Percentiles rank a stretch among this genome's conserved stretches.
These are phyloP conservation scores for Drosophila yooni DNA, from an alignment of 2,888 invertebrate genomes.

Conservation along the genomic window DNA sequence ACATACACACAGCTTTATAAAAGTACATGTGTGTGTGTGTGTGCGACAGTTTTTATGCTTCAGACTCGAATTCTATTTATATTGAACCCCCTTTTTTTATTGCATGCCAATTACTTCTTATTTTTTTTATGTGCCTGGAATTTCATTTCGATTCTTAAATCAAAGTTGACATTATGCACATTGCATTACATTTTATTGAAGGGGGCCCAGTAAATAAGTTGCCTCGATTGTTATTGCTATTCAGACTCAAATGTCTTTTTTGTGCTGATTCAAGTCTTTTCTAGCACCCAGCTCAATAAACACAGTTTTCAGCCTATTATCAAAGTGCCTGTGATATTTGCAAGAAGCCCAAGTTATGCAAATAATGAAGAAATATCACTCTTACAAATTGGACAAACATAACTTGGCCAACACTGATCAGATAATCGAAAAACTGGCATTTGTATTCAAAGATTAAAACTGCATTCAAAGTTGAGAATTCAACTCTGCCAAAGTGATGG, in stretches of 20 bases:
- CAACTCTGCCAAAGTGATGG: not conserved
- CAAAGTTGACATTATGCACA: conserved; percentile 64
- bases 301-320: not conserved
- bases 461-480: not conserved
- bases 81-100: conserved; percentile 41
- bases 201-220: conserved; percentile 5
- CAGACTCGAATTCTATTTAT: conserved; percentile 10
- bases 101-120: conserved; percentile 73
- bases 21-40: not conserved
- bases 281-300: not conserved
- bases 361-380: not conserved
- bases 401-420: not conserved
- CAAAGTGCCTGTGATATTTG: not conserved
- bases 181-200: conserved; percentile 45
- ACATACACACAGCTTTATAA: not conserved
- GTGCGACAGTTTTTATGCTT: conserved; percentile 20
- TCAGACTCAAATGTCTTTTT: not conserved
- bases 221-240: conserved; percentile 39
- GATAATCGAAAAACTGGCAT: too few species aligned
- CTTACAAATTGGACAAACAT: not conserved
- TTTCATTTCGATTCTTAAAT: conserved; percentile 68
- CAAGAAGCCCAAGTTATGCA: not conserved
- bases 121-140: conserved; percentile 49
- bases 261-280: conserved; percentile 6
- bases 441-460: not conserved